Base-by-base conservation (phyloP, 2,797 vertebrate species). In the Poecile montanus region DNA sequence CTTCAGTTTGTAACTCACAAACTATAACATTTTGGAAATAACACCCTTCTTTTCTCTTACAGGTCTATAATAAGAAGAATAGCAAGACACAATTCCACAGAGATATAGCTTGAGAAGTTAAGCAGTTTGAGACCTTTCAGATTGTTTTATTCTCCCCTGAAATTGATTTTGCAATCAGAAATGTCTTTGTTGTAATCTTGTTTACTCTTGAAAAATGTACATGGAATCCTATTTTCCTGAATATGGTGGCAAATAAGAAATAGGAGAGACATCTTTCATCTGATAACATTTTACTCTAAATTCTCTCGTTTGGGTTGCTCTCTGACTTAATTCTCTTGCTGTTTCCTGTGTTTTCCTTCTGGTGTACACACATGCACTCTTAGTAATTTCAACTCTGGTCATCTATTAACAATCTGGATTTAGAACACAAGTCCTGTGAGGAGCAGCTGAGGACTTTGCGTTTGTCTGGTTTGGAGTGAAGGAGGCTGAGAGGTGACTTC, bases 1-100 rank as follows among this genome's bases (percentile, higher is more conserved):
- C 75, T 68, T 90, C 42, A 18, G 47, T 93, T 96, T 97, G 53
- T 60, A 94, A 93, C 67, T 74, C 54, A 85, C 75, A 95, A 95
- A 48, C 34, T 36, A 19, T 85, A 85, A 89, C 81, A 85, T 42
- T 92, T 95, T 97, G 60, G 47, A 82, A 94, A 79, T 56, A 3
- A 58, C 3, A 92, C 20, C 38, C 14, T 85, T 65, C 34, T 91
- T 83, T 95, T 83, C 93, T 60, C 76, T 91, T 93, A 66, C 2
- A 29, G 47, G 60, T 89, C 76, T 96, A 58, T 94, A 90, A 63
- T 44, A 92, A 87, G 38, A 91, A 79, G 40, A 88, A 82, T 85
- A 81, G 70, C 73, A 91, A 92, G 66, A 83, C 60, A 76, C 38
- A 56, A 84, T 76, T 89, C 54, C 13, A 11, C 54, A 75, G 44